Base-by-base conservation (phyloP, 2,113 vertebrate genomes). In the Sminthopsis crassicaudata region DNA sequence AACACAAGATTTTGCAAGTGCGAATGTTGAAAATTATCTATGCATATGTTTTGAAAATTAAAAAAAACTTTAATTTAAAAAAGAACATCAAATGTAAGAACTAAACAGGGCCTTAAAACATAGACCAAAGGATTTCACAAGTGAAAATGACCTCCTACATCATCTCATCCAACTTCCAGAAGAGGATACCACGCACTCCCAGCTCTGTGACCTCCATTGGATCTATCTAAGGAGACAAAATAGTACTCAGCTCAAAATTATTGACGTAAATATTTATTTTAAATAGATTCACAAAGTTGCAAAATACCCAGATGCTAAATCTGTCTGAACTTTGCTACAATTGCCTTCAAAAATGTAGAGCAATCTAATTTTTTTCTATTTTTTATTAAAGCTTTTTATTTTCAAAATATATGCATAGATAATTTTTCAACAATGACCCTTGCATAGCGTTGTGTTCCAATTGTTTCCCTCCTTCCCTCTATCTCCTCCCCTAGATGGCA, bases 211-310 rank as follows among this genome's bases (percentile, higher is more conserved):
- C 42, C 19, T 84, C 67, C 23, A 19, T 94, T 95, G 94, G 91
- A 93, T n/a, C 93, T 91, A 96, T 0, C n/a, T 95, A 94, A 91
- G 95, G 95, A 92, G 57, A 90, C 89, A 90, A 91, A 54, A 12
- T 0, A 46, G 25, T 92, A 53, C n/a, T 92, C 22, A 95, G 67
- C 0, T 2, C 53, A 95, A 90, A 92, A 89, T 36, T 91, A 95
- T 48, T 2, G 50, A 95, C 84, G 14, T 26, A 97, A 96, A 97
- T 84, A 84, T 92, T 97, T 96, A 96, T 93, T 95, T 96, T 94
- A 96, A 91, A 42, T 53, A 67, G 23, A 90, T 94, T 93, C 46
- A 60, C 90, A 91, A 93, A 95, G 93, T 67, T 94, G 88, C 46
- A 91, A 90, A 30, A 76, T 76, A 46, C n/a, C 27, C 91, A 48